Percentiles rank a stretch among this genome's conserved stretches.
These are phyloP conservation scores for Atta texana DNA, from an alignment of 1,140 invertebrate species.

Conservation along the genomic window DNA sequence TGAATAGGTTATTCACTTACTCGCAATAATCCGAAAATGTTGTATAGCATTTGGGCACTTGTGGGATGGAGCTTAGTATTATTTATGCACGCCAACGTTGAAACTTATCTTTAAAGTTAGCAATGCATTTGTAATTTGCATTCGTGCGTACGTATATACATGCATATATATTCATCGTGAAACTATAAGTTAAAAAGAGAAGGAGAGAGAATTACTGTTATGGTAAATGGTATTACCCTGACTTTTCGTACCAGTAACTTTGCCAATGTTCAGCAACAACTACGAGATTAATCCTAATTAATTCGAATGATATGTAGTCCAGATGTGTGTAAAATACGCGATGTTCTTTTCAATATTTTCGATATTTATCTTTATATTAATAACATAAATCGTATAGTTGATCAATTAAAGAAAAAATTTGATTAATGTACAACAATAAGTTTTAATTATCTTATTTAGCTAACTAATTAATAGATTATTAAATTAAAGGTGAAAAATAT, in stretches of 20 bases:
- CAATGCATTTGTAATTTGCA: slow-evolving; percentile 53
- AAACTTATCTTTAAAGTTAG: slow-evolving; percentile 74
- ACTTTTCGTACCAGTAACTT: slow-evolving; percentile 68
- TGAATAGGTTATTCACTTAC: slow-evolving; percentile 41
- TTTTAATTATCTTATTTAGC: slow-evolving; percentile 6
- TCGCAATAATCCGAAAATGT: slow-evolving; percentile 54
- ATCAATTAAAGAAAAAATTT: background rate
- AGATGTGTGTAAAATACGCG: background rate
- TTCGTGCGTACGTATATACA: background rate
- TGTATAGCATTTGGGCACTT: slow-evolving; percentile 2
- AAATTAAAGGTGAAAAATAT: background rate
- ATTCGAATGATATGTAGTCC: slow-evolving; percentile 8
- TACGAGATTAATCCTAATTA: slow-evolving; percentile 72
- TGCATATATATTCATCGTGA: slow-evolving; percentile 8
- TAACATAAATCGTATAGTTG: background rate
- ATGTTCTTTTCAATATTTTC: slow-evolving; percentile 19
- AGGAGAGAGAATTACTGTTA: background rate
- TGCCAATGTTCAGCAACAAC: slow-evolving; percentile 41
- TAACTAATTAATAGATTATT: background rate
- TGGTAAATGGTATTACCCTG: slow-evolving; percentile 70
- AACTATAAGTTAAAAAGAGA: slow-evolving; percentile 49
- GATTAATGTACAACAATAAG: background rate
- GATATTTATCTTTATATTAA: too few relatives aligned
- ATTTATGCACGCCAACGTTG: slow-evolving; percentile 73
- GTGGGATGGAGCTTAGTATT: slow-evolving; percentile 45